Conservation (phyloP, 2,797 vertebrate genomes). For the Onychomys arenicola region DNA sequence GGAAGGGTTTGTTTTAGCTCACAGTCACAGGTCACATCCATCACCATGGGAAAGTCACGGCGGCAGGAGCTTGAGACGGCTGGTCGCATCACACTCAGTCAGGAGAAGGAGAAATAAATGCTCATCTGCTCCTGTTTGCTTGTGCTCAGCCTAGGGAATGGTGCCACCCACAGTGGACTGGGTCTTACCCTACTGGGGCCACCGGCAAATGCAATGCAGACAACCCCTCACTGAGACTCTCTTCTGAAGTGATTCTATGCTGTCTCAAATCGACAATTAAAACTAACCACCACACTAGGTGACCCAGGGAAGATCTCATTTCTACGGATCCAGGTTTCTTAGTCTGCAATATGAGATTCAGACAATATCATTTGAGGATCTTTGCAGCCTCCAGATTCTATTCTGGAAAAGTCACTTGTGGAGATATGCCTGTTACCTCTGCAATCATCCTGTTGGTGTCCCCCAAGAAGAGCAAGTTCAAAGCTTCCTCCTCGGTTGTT, state of each 20-base stretch:
- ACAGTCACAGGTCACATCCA: neutral
- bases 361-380: neutral
- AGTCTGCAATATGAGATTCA: neutral
- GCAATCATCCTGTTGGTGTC: constrained; percentile 99
- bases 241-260: neutral
- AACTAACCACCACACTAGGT: neutral
- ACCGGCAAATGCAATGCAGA: neutral
- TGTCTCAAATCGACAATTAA: neutral
- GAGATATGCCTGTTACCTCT: constrained; percentile 89
- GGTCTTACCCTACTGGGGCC: neutral
- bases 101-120: neutral
- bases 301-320: neutral
- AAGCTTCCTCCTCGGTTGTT: constrained; percentile 95
- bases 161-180: no score
- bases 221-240: neutral
- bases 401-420: neutral
- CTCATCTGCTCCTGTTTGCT: neutral
- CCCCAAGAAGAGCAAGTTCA: constrained; percentile 97
- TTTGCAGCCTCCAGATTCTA: neutral
- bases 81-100: neutral
- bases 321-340: neutral
- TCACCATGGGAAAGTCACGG: neutral
- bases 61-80: neutral
- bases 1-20: no score
- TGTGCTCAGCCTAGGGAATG: neutral